Percentiles rank a stretch among this genome's conserved stretches.
These are phyloP conservation scores for Chrysotoxum bicinctum DNA, from an alignment of 2,888 invertebrate species.

Conservation along the genomic window DNA sequence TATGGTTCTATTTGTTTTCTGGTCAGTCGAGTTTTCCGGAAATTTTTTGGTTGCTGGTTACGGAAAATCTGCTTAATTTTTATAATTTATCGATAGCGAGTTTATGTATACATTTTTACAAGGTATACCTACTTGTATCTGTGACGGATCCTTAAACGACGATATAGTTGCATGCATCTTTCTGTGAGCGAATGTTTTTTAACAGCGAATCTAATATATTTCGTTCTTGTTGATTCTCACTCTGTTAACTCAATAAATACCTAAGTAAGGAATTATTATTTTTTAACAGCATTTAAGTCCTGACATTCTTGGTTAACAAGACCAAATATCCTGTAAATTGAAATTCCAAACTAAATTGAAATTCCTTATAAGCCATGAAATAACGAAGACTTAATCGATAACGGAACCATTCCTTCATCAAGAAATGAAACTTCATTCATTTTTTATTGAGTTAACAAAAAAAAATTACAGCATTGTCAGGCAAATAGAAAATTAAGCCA, in stretches of 20 bases:
- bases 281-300: too few species aligned
- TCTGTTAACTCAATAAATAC: too few species aligned
- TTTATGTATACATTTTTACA: too few species aligned
- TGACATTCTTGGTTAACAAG: too few species aligned
- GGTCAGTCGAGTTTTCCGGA: constrained; percentile 47
- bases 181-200: too few species aligned
- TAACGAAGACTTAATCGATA: constrained; percentile 36
- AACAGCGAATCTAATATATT: too few species aligned
- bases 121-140: too few species aligned
- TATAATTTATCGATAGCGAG: constrained; percentile 3
- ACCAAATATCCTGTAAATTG: background rate
- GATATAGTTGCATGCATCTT: too few species aligned
- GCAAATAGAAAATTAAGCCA: constrained; percentile 55
- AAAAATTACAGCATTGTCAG: constrained; percentile 40
- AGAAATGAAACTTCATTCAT: background rate
- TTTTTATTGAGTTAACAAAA: background rate
- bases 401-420: background rate
- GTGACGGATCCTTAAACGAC: too few species aligned
- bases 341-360: background rate
- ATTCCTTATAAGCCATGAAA: background rate
- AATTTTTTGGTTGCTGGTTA: constrained; percentile 32
- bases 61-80: constrained; percentile 56
- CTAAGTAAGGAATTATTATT: too few species aligned
- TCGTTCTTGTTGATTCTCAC: too few species aligned
- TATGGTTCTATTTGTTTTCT: constrained; percentile 56